phyloP scores from a whole-genome alignment of 2,888 invertebrate species.

The Ichneumoninae sp. region DNA sequence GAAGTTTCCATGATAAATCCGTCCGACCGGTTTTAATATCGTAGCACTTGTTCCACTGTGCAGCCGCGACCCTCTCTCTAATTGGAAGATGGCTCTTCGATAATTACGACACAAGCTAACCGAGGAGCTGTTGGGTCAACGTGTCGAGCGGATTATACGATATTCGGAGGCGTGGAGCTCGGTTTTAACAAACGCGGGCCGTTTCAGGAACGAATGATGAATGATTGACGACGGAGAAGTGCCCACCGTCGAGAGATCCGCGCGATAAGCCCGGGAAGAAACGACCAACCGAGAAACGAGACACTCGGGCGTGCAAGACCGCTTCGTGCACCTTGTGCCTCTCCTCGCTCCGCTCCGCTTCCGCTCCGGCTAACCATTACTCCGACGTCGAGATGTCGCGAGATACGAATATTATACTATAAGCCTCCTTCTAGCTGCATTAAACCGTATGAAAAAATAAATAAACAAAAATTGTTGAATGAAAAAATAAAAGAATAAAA shows the following conservation, averaged over 20 bases:
- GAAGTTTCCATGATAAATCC: conserved; percentile 25
- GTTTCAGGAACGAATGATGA: conserved; percentile 56
- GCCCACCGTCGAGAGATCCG: conserved; percentile 75
- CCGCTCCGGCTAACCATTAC: conserved; percentile 76
- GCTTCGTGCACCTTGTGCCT: conserved; percentile 71
- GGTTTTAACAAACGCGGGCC: conserved; percentile 49
- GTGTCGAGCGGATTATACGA: conserved; percentile 7
- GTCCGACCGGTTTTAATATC: conserved; percentile 30
- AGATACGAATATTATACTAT: conserved; percentile 44
- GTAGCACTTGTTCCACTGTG: conserved; percentile 4
- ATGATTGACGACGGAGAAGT: conserved; percentile 68
- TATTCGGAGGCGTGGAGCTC: conserved; percentile 40
- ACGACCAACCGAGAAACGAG: conserved; percentile 75
- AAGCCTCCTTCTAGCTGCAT: conserved; percentile 13
- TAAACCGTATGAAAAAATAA: not conserved
- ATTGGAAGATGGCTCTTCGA: conserved; percentile 52
- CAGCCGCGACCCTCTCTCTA: conserved; percentile 37
- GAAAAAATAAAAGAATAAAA: not conserved
- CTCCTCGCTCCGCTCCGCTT: conserved; percentile 72
- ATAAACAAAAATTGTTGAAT: not conserved
- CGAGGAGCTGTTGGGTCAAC: conserved; percentile 6
- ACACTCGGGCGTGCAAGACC: conserved; percentile 63
- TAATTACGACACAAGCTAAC: conserved; percentile 50
- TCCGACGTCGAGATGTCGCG: conserved; percentile 67
- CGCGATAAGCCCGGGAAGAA: conserved; percentile 72